Conservation (phyloP, 2,888 invertebrate genomes). For the Itoplectis maculator region DNA sequence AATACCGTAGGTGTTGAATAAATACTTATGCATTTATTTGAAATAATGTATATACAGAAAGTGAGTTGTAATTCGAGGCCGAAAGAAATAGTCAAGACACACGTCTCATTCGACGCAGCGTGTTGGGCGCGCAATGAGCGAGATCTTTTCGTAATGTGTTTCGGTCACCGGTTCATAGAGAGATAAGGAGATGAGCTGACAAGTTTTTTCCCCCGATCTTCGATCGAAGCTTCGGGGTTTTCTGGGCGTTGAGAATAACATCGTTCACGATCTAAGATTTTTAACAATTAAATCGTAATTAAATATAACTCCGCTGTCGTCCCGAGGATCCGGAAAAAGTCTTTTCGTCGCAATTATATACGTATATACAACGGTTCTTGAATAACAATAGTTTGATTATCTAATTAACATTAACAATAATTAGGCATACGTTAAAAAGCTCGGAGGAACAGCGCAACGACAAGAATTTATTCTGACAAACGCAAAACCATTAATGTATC, state of each 20-base stretch:
- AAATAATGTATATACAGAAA: conserved; percentile 67
- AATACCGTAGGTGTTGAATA: conserved; percentile 61
- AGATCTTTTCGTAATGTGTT: conserved; percentile 34
- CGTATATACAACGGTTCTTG: conserved; percentile 57
- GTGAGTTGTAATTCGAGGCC: conserved; percentile 50
- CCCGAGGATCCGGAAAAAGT: conserved; percentile 29
- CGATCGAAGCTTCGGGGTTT: conserved; percentile 35
- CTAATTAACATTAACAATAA: conserved; percentile 63
- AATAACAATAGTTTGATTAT: conserved; percentile 67
- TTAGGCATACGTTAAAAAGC: conserved; percentile 69
- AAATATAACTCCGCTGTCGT: conserved; percentile 42
- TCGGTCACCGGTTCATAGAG: conserved; percentile 40
- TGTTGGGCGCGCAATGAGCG: neutral
- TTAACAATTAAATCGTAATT: conserved; percentile 40
- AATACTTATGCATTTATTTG: conserved; percentile 70
- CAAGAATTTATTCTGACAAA: conserved; percentile 41
- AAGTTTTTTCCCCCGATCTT: conserved; percentile 29
- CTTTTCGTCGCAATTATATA: conserved; percentile 44
- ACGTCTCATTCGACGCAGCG: conserved; percentile 33
- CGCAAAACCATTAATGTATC: conserved; percentile 46
- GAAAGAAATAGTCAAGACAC: conserved; percentile 44
- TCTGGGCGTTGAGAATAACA: conserved; percentile 31
- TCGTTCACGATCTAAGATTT: conserved; percentile 42
- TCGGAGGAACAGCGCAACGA: conserved; percentile 67
- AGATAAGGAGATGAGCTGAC: conserved; percentile 51